These are phyloP conservation scores for Psylliodes chrysocephalus DNA, from an alignment of 2,888 invertebrate genomes.

Conservation along the genomic window DNA sequence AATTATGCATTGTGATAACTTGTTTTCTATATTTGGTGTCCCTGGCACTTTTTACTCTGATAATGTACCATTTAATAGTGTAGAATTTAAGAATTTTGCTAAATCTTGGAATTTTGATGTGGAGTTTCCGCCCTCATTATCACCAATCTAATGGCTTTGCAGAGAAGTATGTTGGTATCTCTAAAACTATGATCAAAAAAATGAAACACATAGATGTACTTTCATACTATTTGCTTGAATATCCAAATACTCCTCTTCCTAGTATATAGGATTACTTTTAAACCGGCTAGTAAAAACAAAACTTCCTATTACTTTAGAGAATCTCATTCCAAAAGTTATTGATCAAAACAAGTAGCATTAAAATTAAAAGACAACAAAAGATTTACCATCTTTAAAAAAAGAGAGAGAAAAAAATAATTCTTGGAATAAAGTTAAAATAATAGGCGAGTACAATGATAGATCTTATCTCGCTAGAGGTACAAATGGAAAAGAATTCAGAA, in stretches of 20 bases:
- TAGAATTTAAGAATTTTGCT: neutral
- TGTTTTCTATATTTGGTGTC: no score
- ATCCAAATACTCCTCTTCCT: conserved; percentile 22
- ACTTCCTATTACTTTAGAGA: neutral
- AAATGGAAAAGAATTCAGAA: neutral
- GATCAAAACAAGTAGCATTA: neutral
- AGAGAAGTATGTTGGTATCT: conserved; percentile 14
- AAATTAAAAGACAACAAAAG: neutral
- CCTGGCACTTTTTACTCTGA: neutral
- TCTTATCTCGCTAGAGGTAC: neutral
- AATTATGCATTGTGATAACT: conserved; percentile 22
- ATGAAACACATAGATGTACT: neutral
- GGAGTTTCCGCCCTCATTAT: neutral
- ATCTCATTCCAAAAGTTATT: neutral
- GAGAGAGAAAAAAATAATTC: neutral
- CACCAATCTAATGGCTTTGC: neutral
- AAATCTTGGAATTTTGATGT: neutral
- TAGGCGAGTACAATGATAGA: neutral
- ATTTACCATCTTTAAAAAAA: neutral
- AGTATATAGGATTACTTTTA: conserved; percentile 11
- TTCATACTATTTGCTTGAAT: conserved; percentile 6
- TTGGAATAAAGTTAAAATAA: neutral
- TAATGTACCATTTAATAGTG: neutral
- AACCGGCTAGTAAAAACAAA: conserved; percentile 9
- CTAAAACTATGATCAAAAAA: conserved; percentile 13